phyloP scores from a whole-genome alignment of 2,888 invertebrate species.

The Apamea monoglypha region DNA sequence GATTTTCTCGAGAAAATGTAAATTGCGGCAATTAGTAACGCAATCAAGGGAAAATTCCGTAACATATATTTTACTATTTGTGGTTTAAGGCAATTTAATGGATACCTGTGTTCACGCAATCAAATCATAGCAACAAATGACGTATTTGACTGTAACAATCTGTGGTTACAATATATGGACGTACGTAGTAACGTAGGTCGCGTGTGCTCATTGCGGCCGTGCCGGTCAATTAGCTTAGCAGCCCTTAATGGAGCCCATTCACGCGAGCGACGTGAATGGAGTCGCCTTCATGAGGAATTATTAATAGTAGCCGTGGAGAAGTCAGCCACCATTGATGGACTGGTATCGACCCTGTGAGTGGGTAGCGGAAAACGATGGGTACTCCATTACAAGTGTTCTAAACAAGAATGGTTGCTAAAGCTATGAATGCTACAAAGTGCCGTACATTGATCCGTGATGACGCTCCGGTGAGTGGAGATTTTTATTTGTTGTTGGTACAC shows the following conservation, averaged over 20 bases:
- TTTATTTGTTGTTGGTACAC: not conserved
- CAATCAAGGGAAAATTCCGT: slow-evolving; percentile 56
- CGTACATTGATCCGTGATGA: slow-evolving; percentile 17
- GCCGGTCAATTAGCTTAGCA: slow-evolving; percentile 84
- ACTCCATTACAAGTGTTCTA: slow-evolving; percentile 58
- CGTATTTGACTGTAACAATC: slow-evolving; percentile 65
- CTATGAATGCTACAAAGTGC: slow-evolving; percentile 24
- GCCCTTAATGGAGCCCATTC: slow-evolving; percentile 85
- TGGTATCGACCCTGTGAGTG: slow-evolving; percentile 63
- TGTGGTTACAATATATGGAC: slow-evolving; percentile 47
- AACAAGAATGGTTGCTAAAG: slow-evolving; percentile 50
- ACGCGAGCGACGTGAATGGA: slow-evolving; percentile 83
- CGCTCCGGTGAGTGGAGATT: no score
- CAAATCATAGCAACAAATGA: slow-evolving; percentile 61
- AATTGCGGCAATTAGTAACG: slow-evolving; percentile 51
- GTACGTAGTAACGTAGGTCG: slow-evolving; percentile 60
- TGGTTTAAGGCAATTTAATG: slow-evolving; percentile 40
- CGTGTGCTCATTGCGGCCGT: slow-evolving; percentile 79
- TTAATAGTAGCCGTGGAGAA: slow-evolving; percentile 68
- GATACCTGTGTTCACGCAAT: slow-evolving; percentile 41
- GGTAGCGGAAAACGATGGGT: slow-evolving; percentile 67
- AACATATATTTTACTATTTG: slow-evolving; percentile 47
- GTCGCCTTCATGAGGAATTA: slow-evolving; percentile 72
- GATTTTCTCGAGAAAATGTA: slow-evolving; percentile 53
- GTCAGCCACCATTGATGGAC: slow-evolving; percentile 70